Evolutionary conservation across 1,140 invertebrate genomes (phyloP).

Genomic region (Drosophila sucinea): DNA sequence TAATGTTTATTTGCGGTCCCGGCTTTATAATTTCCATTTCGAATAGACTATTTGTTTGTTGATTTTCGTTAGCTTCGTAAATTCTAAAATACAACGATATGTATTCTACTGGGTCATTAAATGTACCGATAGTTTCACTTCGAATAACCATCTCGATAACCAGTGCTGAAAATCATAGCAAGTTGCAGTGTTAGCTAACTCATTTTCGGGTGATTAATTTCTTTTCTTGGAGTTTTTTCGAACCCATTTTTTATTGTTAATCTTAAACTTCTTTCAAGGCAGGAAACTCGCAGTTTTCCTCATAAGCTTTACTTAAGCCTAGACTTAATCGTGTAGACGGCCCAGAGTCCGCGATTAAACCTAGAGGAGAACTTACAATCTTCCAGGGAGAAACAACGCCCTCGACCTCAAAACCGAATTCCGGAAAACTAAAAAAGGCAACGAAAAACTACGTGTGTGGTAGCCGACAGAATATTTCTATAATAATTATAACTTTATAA

Average conservation of each 20-base stretch:
- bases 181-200: conserved; percentile 1
- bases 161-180: not conserved
- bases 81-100: not conserved
- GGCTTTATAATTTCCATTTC: no score
- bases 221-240: conserved; percentile 53
- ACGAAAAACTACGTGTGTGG: conserved; percentile 62
- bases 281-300: conserved; percentile 40
- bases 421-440: conserved; percentile 20
- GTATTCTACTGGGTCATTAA: not conserved
- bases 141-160: not conserved
- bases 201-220: conserved; percentile 62
- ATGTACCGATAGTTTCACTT: not conserved
- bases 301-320: conserved; percentile 23
- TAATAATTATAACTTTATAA: conserved; percentile 42
- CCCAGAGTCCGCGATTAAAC: conserved; percentile 94
- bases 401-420: conserved; percentile 47
- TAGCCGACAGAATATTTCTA: conserved; percentile 20
- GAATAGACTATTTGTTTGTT: no score
- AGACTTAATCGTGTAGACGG: conserved; percentile 92
- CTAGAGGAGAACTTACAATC: conserved; percentile 41
- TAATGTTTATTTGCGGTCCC: no score
- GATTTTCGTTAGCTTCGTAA: no score
- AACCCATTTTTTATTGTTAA: conserved; percentile 11
- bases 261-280: conserved; percentile 20
- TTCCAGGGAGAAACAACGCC: conserved; percentile 57